Evolutionary conservation across 2,888 invertebrate species (phyloP).

Genomic region (Scelioninae gen. 2): DNA sequence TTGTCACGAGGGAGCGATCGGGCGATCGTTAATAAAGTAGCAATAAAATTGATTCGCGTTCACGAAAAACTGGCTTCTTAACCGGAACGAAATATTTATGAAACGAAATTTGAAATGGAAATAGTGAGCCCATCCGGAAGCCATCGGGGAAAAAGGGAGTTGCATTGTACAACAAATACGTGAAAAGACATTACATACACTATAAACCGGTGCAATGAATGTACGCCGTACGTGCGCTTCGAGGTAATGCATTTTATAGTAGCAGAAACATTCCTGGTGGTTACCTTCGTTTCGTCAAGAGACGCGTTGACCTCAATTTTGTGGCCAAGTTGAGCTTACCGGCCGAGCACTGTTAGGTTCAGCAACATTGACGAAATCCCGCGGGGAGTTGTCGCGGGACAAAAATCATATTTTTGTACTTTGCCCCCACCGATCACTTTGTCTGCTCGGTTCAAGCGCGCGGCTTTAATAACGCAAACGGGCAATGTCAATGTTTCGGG

Average conservation of each 20-base stretch:
- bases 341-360: constrained; percentile 48
- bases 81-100: constrained; percentile 47
- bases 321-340: constrained; percentile 53
- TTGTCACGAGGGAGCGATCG: background rate
- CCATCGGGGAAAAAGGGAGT: constrained; percentile 54
- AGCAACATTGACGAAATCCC: constrained; percentile 46
- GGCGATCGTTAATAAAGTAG: constrained; percentile 3
- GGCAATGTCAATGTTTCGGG: no score
- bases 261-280: constrained; percentile 62
- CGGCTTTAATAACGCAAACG: no score
- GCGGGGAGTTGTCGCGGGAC: constrained; percentile 16
- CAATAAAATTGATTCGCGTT: constrained; percentile 29
- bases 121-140: constrained; percentile 46
- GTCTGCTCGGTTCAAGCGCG: no score
- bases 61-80: background rate
- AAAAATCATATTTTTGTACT: constrained; percentile 45
- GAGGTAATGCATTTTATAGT: constrained; percentile 69
- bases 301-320: constrained; percentile 60
- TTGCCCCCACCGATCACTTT: constrained; percentile 27
- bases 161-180: constrained; percentile 58
- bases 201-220: constrained; percentile 47
- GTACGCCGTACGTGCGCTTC: constrained; percentile 57
- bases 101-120: constrained; percentile 50
- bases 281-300: constrained; percentile 59
- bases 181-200: constrained; percentile 59